phyloP scores from a whole-genome alignment of 2,113 vertebrate genomes.

The Ceyx margarethae region DNA sequence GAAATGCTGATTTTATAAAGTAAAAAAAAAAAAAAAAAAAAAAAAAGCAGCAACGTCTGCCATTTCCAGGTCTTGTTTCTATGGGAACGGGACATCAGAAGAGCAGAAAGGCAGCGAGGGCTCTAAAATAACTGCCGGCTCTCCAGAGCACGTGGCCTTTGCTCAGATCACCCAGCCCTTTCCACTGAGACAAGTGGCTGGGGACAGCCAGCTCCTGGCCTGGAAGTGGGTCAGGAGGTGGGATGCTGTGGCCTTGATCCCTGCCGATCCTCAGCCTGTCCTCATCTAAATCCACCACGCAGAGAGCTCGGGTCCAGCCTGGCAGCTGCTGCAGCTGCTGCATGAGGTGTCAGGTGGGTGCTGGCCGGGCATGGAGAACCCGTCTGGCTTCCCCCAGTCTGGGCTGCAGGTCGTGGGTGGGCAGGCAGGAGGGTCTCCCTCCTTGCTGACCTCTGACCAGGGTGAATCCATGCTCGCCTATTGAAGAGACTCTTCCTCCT shows the following conservation, averaged over 20 bases:
- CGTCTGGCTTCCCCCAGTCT: rapidly evolving
- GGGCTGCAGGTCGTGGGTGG: neutral
- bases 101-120: neutral
- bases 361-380: rapidly evolving
- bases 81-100: slow-evolving; percentile 58
- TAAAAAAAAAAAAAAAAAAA: neutral
- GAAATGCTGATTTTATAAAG: neutral
- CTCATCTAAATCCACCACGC: neutral
- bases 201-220: rapidly evolving
- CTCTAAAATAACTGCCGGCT: slow-evolving; percentile 23
- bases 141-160: neutral
- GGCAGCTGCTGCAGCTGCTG: neutral
- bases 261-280: neutral
- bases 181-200: rapidly evolving
- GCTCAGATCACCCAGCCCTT: neutral
- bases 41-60: neutral
- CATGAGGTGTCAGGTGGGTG: rapidly evolving
- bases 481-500: neutral
- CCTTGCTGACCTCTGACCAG: neutral
- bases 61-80: slow-evolving; percentile 56
- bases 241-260: neutral
- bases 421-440: neutral
- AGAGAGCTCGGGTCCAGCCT: neutral
- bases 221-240: neutral
- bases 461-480: rapidly evolving